Base-by-base conservation (phyloP, 2,888 invertebrate genomes). In the Epirrhoe alternata region DNA sequence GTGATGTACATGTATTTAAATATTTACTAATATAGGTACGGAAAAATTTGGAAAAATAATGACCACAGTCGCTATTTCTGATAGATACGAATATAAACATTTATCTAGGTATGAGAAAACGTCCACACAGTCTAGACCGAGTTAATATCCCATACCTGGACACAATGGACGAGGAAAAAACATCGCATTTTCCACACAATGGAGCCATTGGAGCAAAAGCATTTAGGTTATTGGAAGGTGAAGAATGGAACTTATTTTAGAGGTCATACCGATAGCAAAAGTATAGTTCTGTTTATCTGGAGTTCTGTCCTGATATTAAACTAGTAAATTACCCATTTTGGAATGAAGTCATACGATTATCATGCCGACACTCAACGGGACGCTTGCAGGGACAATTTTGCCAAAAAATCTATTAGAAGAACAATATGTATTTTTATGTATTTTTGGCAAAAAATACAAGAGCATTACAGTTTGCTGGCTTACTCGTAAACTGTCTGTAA, bases 81-180 rank as follows among this genome's bases (percentile, higher is more conserved):
- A 12, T 42, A 42, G 38, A 42, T 12, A 12, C 12, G 1, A 42
- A 42, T 12, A 4, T 12, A 42, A 42, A 12, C 38, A 42, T 42
- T 12, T 12, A 42, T 12, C 38, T 12, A 12, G 12, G 38, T 42
- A 42, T 42, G 12, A 42, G 38, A 42, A 42, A 1, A 49, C 30
- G 7, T 14, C 53, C 31, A 49, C 14, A 5, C 16, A 62, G 87
- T 88, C 88, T 88, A 88, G 87, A 88, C 86, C 77, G 73, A 83
- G 84, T 84, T 85, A 87, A 88, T 88, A 84, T 81, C 74, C 70
- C 80, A 84, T 89, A 87, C 87, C 87, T 86, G 82, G 71, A 77
- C 77, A 89, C 89, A 89, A 89, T 84, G 74, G 81, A 56, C 59
- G 52, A 57, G 56, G 71, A 67, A 78, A 81, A 82, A 86, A 86